Base-by-base conservation (phyloP, 2,888 invertebrate genomes). In the Pyralis farinalis region DNA sequence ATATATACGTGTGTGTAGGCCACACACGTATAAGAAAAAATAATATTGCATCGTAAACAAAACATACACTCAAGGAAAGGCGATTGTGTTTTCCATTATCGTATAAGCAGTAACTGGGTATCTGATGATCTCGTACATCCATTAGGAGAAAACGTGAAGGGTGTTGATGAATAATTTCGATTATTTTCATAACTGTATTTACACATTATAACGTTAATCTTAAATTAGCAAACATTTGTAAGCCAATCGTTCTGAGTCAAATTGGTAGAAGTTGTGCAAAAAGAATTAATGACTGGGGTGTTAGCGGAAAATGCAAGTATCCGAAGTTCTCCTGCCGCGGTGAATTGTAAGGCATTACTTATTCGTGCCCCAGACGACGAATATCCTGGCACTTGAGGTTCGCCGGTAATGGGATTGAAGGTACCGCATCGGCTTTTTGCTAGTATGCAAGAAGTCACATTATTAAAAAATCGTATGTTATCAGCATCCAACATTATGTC, bases 321-420 rank as follows among this genome's bases (percentile, higher is more conserved):
- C 52, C 91, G 71, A 20, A 92, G 63, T 61, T 91, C 91, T 2
- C 91, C 91, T 21, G 76, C 65, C 21, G 80, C 74, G 16, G 91
- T 84, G 58, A 92, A 80, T 60, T 92, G 92, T 28, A 92, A 67
- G 27, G 92, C 82, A 60, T 92, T 92, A 48, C 88, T 90, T 29
- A 90, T 58, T 65, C 71, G 68, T 36, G 63, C 62, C 42, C 78
- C 79, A 40, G 75, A 55, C 33, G 68, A 70, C 39, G 86, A 74
- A 40, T 87, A 78, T 2, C 83, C 84, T 20, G 90, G 90, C 27
- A 89, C 83, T 71, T 92, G 92, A 1, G 90, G 71, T 43, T 91
- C 91, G 8, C 93, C 93, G 1, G 93, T 92, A 40, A 93, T 92
- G 1, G 93, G 93, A 66, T 93, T 93, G 60, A 83, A 91, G 1